Evolutionary conservation across 2,113 vertebrate species (phyloP).

Genomic region (Bos indicus): DNA sequence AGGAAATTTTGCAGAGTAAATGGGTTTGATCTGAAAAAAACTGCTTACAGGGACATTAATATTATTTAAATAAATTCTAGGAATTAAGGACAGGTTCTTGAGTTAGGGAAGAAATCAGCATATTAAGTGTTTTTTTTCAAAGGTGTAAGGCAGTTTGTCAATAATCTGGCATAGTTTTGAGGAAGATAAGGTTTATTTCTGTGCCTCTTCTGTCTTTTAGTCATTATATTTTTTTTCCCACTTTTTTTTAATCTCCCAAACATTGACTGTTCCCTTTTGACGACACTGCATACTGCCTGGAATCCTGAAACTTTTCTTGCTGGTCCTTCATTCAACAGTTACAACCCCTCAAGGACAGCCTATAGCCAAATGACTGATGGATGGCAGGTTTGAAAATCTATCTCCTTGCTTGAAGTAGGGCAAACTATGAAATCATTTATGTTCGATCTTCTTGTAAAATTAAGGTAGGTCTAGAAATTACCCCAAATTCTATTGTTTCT

Average conservation of each 20-base stretch:
- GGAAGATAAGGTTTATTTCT: neutral
- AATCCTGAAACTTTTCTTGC: neutral
- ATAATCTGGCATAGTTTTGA: neutral
- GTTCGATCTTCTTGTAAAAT: neutral
- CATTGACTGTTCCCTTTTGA: neutral
- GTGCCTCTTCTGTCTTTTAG: neutral
- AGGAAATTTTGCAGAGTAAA: neutral
- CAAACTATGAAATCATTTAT: neutral
- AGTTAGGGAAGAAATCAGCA: neutral
- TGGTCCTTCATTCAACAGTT: neutral
- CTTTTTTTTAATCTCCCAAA: neutral
- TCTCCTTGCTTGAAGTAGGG: neutral
- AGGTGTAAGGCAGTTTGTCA: neutral
- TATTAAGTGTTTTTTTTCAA: neutral
- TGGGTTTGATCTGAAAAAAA: neutral
- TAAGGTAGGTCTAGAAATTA: neutral
- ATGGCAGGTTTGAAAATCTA: neutral
- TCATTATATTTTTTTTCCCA: neutral
- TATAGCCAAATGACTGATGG: neutral
- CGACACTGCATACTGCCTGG: neutral
- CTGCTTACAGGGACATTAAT: neutral
- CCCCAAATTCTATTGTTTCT: neutral
- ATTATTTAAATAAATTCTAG: neutral
- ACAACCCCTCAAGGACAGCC: neutral
- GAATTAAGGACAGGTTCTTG: neutral